These are phyloP conservation scores for Yponomeuta sedellus DNA, from an alignment of 2,888 invertebrate genomes.

Conservation along the genomic window DNA sequence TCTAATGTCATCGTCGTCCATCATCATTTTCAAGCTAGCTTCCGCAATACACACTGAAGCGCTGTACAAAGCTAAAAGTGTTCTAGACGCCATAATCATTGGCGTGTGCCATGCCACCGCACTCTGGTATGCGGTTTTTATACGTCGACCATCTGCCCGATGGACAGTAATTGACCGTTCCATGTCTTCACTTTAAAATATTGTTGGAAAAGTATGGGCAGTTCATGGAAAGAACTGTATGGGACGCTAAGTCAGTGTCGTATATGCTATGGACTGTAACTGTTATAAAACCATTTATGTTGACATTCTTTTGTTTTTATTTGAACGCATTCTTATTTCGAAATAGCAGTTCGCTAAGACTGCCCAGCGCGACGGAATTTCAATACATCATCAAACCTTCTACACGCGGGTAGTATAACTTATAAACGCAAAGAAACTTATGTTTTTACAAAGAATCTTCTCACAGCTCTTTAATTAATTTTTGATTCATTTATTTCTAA, in stretches of 20 bases:
- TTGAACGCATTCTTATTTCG: too few species aligned
- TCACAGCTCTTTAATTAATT: too few species aligned
- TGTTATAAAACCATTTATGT: background rate
- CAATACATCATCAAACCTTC: too few species aligned
- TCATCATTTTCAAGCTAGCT: background rate
- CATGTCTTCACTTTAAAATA: conserved; percentile 9
- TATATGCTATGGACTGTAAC: background rate
- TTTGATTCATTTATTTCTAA: too few species aligned
- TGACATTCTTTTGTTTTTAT: background rate
- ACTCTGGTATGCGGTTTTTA: conserved; percentile 54
- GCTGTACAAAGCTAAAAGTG: conserved; percentile 11
- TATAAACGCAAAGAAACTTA: too few species aligned
- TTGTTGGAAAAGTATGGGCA: background rate
- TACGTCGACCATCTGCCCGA: conserved; percentile 38
- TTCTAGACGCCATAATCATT: conserved; percentile 25
- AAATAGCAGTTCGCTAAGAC: too few species aligned
- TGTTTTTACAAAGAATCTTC: too few species aligned
- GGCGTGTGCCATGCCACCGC: conserved; percentile 32
- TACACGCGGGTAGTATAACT: too few species aligned
- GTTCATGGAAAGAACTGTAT: background rate
- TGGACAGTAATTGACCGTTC: conserved; percentile 40
- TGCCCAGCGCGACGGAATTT: too few species aligned
- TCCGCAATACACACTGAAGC: background rate
- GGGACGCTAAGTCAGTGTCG: background rate
- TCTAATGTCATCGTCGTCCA: background rate